Evolutionary conservation across 2,888 invertebrate species (phyloP).

Genomic region (Scaptomyza polygonia): DNA sequence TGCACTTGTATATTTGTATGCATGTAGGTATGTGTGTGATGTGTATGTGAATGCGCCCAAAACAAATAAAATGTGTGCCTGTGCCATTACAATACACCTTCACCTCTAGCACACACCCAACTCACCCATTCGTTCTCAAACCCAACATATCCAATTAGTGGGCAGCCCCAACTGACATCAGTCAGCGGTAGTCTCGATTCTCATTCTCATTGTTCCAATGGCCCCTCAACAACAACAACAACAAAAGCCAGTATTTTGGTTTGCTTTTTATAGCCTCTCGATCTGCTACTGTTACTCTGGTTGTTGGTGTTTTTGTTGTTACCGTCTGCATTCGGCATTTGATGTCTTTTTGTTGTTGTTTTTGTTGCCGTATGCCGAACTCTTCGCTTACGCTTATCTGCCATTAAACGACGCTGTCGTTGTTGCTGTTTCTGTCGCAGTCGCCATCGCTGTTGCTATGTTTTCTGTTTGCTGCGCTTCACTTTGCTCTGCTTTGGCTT

Average conservation of each 20-base stretch:
- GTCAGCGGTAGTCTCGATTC: slow-evolving; percentile 55
- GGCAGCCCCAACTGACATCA: slow-evolving; percentile 58
- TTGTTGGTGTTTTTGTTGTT: slow-evolving; percentile 20
- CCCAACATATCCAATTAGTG: slow-evolving; percentile 58
- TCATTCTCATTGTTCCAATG: slow-evolving; percentile 53
- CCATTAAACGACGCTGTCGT: slow-evolving; percentile 48
- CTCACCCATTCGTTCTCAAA: background rate
- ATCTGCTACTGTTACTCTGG: slow-evolving; percentile 30
- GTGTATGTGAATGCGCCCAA: slow-evolving; percentile 26
- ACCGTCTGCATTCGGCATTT: slow-evolving; percentile 58
- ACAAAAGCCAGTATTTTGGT: slow-evolving; percentile 13
- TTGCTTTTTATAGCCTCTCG: slow-evolving; percentile 56
- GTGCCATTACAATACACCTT: slow-evolving; percentile 30
- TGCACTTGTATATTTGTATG: background rate
- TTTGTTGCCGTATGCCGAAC: slow-evolving; percentile 20
- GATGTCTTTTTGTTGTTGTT: slow-evolving; percentile 27
- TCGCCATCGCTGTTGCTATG: slow-evolving; percentile 8
- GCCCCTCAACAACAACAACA: slow-evolving; percentile 20
- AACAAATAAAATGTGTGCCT: slow-evolving; percentile 57
- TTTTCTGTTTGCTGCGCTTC: slow-evolving; percentile 21
- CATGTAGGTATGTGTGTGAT: slow-evolving; percentile 20
- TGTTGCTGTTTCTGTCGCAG: slow-evolving; percentile 8
- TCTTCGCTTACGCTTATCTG: slow-evolving; percentile 61
- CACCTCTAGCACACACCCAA: slow-evolving; percentile 4
- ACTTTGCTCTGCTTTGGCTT: slow-evolving; percentile 38